Evolutionary conservation across 2,113 vertebrate genomes (phyloP).

Genomic region (Melospiza georgiana): DNA sequence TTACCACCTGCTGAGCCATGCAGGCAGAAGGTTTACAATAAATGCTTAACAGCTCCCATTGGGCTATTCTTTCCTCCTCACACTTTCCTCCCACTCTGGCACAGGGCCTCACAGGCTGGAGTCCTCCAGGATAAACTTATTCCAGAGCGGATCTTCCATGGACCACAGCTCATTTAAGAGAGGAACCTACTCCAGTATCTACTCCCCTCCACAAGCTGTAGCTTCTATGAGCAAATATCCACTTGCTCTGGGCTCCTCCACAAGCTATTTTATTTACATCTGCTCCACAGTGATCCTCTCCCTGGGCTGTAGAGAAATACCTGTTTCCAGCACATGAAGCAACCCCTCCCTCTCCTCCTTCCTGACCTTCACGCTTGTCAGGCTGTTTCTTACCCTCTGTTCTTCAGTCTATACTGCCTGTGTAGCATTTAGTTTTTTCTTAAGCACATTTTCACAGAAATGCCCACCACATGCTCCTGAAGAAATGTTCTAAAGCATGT

Average conservation of each 20-base stretch:
- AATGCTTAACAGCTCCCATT: not conserved
- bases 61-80: not conserved
- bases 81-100: not conserved
- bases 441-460: not conserved
- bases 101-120: not conserved
- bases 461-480: not conserved
- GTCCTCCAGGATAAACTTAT: not conserved
- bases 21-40: not conserved
- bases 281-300: not conserved
- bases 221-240: not conserved
- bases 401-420: not conserved
- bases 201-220: accelerated
- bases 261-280: not conserved
- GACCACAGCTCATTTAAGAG: not conserved
- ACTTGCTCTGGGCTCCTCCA: not conserved
- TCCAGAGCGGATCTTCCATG: accelerated
- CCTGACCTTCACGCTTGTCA: not conserved
- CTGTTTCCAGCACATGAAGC: not conserved
- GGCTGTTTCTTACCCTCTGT: not conserved
- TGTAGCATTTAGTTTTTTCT: not conserved
- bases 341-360: not conserved
- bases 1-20: not conserved
- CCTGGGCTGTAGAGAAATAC: not conserved
- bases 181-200: not conserved
- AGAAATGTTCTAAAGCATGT: not conserved